phyloP scores from a whole-genome alignment of 2,888 invertebrate species.

The Thyatira batis region DNA sequence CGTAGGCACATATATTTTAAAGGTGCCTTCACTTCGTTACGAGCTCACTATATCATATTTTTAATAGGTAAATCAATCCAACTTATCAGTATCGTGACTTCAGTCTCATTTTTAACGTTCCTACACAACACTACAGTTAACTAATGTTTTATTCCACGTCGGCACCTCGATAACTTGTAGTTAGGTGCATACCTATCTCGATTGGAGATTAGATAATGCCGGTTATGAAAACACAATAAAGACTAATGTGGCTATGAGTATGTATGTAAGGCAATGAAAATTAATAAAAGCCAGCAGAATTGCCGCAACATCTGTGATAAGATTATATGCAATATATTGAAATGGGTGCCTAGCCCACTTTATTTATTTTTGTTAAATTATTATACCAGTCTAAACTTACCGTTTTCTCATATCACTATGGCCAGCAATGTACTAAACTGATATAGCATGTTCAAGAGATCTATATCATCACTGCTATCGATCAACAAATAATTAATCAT shows the following conservation, averaged over 20 bases:
- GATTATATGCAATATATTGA: background rate
- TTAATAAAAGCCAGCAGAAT: background rate
- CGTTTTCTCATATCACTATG: too few species aligned
- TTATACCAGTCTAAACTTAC: too few species aligned
- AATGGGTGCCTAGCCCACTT: too few species aligned
- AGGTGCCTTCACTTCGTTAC: background rate
- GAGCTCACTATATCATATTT: too few species aligned
- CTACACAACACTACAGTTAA: background rate
- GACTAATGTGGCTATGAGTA: background rate
- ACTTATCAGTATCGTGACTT: background rate
- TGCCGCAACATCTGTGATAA: background rate
- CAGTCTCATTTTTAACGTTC: background rate
- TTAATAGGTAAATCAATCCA: too few species aligned
- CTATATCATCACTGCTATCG: too few species aligned
- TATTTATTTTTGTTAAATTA: too few species aligned
- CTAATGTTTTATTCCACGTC: background rate
- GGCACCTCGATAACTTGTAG: background rate
- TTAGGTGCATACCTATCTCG: background rate
- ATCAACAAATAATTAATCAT: too few species aligned
- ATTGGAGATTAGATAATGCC: background rate
- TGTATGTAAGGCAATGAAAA: background rate
- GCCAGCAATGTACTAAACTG: too few species aligned
- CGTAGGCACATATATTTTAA: too few species aligned
- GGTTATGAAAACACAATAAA: background rate
- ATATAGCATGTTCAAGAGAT: too few species aligned